These are phyloP conservation scores for Picus viridis DNA, from an alignment of 2,797 vertebrate genomes.

Conservation along the genomic window DNA sequence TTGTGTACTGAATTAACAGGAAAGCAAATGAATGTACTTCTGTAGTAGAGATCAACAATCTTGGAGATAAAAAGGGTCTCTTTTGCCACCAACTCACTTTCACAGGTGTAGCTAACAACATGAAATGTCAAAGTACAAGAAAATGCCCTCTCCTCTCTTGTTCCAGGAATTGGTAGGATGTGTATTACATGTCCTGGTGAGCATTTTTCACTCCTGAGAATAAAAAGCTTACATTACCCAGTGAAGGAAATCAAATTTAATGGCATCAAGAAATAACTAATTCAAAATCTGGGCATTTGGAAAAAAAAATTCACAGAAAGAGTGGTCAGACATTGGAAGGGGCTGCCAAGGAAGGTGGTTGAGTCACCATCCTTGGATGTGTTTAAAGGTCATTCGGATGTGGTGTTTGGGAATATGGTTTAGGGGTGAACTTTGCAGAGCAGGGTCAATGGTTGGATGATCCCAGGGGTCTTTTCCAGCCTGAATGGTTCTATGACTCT, in stretches of 20 bases:
- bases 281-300: no score
- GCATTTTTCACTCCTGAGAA: neutral
- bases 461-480: no score
- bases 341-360: no score
- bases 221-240: neutral
- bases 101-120: neutral
- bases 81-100: neutral
- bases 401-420: no score
- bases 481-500: no score
- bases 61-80: neutral
- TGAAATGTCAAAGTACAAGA: neutral
- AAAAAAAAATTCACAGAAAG: no score
- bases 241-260: neutral
- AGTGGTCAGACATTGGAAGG: no score
- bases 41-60: constrained; percentile 5
- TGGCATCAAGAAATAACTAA: neutral
- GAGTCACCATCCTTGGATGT: no score
- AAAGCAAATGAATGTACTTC: neutral
- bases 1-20: neutral
- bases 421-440: no score
- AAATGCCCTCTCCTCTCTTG: neutral
- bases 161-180: neutral
- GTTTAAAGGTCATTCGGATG: no score
- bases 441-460: no score
- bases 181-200: neutral